Evolutionary conservation across 2,113 vertebrate genomes (phyloP).

Genomic region (Trichomycterus rosablanca): DNA sequence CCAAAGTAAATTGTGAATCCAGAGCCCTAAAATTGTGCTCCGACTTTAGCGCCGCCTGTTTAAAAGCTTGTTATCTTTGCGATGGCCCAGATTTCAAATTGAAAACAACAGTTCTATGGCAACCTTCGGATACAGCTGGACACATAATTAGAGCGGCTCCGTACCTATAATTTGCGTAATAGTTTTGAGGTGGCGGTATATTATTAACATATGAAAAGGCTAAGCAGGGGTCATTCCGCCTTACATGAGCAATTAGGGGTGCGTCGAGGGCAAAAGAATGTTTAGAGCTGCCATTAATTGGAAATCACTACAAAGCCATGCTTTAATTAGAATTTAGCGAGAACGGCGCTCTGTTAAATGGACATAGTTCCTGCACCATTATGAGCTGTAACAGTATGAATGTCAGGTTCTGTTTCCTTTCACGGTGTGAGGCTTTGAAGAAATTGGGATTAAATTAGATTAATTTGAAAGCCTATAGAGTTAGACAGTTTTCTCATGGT

Average conservation of each 20-base stretch:
- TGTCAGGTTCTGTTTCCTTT: slow-evolving; percentile 66
- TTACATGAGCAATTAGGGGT: slow-evolving; percentile 67
- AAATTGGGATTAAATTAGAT: slow-evolving; percentile 67
- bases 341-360: slow-evolving; percentile 65
- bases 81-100: slow-evolving; percentile 20
- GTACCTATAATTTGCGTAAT: slow-evolving; percentile 76
- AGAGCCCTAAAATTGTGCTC: slow-evolving; percentile 52
- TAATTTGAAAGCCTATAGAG: slow-evolving; percentile 62
- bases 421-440: slow-evolving; percentile 62
- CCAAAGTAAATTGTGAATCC: slow-evolving; percentile 45
- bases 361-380: slow-evolving; percentile 63
- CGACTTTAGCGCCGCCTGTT: slow-evolving; percentile 37
- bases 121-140: slow-evolving; percentile 66
- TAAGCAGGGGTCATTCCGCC: slow-evolving; percentile 71
- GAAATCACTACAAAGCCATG: slow-evolving; percentile 70
- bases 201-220: slow-evolving; percentile 77
- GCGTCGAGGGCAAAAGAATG: slow-evolving; percentile 69
- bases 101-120: slow-evolving; percentile 52
- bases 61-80: slow-evolving; percentile 52
- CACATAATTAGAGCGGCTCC: slow-evolving; percentile 68
- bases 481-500: slow-evolving; percentile 56
- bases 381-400: slow-evolving; percentile 64
- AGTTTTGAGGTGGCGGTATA: slow-evolving; percentile 70
- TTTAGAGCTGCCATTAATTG: slow-evolving; percentile 71
- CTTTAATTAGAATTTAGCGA: slow-evolving; percentile 72